A percentile compares a stretch with the other conserved stretches of the same genome.
phyloP scores from a whole-genome alignment of 2,797 vertebrate genomes.

The Orestias chungarensis region DNA sequence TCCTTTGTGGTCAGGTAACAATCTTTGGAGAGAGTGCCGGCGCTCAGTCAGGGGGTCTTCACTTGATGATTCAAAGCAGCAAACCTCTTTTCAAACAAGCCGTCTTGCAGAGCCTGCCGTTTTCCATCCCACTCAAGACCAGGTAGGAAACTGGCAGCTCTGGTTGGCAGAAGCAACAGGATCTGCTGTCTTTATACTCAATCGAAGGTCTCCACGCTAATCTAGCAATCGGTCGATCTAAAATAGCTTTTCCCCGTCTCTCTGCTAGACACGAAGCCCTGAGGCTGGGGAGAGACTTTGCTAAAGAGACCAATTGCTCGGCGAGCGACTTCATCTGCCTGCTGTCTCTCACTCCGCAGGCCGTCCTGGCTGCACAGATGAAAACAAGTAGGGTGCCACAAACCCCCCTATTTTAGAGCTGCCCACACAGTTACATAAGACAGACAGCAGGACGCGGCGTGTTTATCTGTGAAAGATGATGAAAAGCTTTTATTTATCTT shows the following conservation, averaged over 20 bases:
- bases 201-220: neutral
- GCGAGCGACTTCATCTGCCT: constrained; percentile 75
- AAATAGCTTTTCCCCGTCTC: constrained; percentile 3
- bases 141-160: constrained; percentile 56
- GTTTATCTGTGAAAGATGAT: constrained; percentile 36
- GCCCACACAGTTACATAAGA: constrained; percentile 52
- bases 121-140: constrained; percentile 81
- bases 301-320: constrained; percentile 78
- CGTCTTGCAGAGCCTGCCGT: constrained; percentile 80
- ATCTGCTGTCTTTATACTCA: neutral
- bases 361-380: constrained; percentile 77
- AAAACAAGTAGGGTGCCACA: constrained; percentile 75
- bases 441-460: constrained; percentile 10
- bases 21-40: constrained; percentile 83
- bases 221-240: neutral
- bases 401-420: constrained; percentile 42
- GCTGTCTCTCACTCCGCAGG: constrained; percentile 74
- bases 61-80: constrained; percentile 81
- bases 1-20: constrained; percentile 70
- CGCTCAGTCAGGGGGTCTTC: constrained; percentile 80
- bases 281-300: constrained; percentile 78
- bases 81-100: constrained; percentile 76
- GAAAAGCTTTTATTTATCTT: constrained; percentile 23
- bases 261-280: constrained; percentile 75
- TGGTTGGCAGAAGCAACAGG: neutral